Conservation (phyloP, 2,113 vertebrate species). For the Alosa alosa region DNA sequence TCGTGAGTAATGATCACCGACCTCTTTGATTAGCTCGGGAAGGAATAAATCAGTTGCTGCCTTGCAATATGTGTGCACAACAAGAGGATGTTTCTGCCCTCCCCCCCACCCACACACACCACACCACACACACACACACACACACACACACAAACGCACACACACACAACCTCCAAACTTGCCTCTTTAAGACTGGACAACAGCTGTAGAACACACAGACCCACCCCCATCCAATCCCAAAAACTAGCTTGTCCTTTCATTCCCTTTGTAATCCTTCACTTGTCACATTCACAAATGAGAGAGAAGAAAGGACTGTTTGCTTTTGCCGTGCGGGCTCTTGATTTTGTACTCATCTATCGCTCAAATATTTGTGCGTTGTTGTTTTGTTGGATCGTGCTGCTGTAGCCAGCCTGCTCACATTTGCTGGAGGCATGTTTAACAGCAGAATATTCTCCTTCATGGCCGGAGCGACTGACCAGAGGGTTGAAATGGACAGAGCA, state of each 20-base stretch:
- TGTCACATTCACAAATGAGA: background rate
- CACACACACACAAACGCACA: conserved; percentile 18
- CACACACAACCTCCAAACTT: background rate
- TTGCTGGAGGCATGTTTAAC: too few species aligned
- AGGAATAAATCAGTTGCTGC: background rate
- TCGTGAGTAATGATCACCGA: background rate
- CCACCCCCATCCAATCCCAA: background rate
- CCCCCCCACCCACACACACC: background rate
- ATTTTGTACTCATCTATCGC: background rate
- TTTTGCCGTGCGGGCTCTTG: background rate
- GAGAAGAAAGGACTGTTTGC: background rate
- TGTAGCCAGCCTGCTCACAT: too few species aligned
- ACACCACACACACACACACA: background rate
- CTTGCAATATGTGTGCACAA: background rate
- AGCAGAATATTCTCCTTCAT: too few species aligned
- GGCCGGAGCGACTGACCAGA: background rate
- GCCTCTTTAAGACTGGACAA: background rate
- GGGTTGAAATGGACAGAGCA: background rate
- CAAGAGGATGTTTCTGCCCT: background rate
- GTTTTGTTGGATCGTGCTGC: background rate
- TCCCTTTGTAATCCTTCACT: background rate
- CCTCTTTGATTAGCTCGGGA: background rate
- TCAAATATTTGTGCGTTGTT: background rate
- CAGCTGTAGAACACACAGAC: background rate
- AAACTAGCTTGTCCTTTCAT: background rate